Evolutionary conservation across 1,140 invertebrate genomes (phyloP), one percentile per base, ranked within the genome.

Genomic region (Drosophila burlai): DNA sequence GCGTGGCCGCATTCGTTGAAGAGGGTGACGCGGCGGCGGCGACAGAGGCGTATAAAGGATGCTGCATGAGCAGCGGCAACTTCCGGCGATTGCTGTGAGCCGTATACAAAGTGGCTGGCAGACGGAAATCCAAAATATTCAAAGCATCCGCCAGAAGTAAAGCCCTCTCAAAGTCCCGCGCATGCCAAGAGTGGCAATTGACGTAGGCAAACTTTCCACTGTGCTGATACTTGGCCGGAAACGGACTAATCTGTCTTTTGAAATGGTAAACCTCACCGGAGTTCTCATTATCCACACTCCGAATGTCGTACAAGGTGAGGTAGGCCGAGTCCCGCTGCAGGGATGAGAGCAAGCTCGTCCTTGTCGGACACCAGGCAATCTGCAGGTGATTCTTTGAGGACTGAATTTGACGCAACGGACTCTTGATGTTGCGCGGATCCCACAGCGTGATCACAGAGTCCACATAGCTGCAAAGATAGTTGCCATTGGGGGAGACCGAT

Each of bases 331-430:
- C 92, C 8, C 92, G 74, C 72, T 92, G 91, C 52, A 93, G 60
- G 0, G 89, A 89, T 6, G 92, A 91, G 3, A 93, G 72, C 46
- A 93, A n/a, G 36, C 81, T 90, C 1, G 84, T 81, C 8, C 91
- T 96, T n/a, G 97, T 98, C 10, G 97, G 97, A 93, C 97, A 98
- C 97, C 97, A 99, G 50, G 95, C 93, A 36, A 98, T 95, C 93
- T 97, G 97, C 16, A 94, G 93, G 50, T 98, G 94, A 68, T 95
- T 95, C 81, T 96, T 96, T 21, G 93, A 93, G 79, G 97, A 96
- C 61, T 95, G 94, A 54, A 97, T 93, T 38, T 95, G 95, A 15
- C 97, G 93, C 55, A 98, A 94, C 11, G 97, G 97, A 91, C 97
- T 97, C 78, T 98, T 97, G 92, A 98, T 97, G 82, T 96, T 96